These are phyloP conservation scores for Mongoloraphidia duomilia DNA, from an alignment of 2,888 invertebrate species.

Conservation along the genomic window DNA sequence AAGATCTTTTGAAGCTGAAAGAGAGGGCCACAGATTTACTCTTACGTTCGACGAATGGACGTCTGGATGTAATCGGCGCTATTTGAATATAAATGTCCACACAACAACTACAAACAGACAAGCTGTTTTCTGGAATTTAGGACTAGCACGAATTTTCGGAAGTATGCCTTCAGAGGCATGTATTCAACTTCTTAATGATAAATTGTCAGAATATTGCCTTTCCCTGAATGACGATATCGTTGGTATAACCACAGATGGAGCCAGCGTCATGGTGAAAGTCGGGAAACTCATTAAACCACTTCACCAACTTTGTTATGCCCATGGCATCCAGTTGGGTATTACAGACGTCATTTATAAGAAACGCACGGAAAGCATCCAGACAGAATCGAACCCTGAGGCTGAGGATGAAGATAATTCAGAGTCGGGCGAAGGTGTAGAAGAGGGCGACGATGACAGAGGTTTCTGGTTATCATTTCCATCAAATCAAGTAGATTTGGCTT, in stretches of 20 bases:
- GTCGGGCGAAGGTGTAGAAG: too few relatives aligned
- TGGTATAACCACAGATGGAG: constrained; percentile 16
- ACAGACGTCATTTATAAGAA: constrained; percentile 14
- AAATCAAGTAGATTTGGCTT: too few relatives aligned
- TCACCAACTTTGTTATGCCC: constrained; percentile 18
- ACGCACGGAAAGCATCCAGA: too few relatives aligned
- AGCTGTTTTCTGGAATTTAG: constrained; percentile 11
- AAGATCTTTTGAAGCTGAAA: background rate
- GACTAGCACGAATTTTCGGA: constrained; percentile 12
- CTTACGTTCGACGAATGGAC: too few relatives aligned
- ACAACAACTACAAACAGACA: too few relatives aligned
- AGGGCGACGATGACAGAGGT: too few relatives aligned
- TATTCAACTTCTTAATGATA: constrained; percentile 9
- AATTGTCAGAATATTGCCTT: constrained; percentile 9
- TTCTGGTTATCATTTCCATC: too few relatives aligned
- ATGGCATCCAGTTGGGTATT: constrained; percentile 14
- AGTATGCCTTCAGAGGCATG: constrained; percentile 14
- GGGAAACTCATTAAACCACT: constrained; percentile 14
- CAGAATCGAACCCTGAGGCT: too few relatives aligned
- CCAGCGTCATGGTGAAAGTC: constrained; percentile 17
- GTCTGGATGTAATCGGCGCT: too few relatives aligned
- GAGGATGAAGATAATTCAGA: too few relatives aligned
- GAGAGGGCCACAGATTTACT: too few relatives aligned
- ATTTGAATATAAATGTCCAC: too few relatives aligned
- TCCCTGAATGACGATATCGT: constrained; percentile 15